These are phyloP conservation scores for Camponotus pennsylvanicus DNA, from an alignment of 1,140 invertebrate genomes.

Conservation along the genomic window DNA sequence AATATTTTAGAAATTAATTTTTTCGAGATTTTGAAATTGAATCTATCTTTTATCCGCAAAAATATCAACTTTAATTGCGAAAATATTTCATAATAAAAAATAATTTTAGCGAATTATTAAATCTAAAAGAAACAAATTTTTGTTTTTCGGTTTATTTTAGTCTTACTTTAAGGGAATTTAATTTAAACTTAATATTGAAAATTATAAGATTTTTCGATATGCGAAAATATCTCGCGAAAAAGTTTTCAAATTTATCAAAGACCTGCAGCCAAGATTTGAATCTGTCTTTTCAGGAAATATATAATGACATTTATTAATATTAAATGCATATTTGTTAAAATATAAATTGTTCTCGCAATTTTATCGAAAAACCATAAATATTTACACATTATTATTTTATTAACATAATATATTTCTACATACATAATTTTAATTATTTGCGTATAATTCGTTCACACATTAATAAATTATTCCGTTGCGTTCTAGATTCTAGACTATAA, in stretches of 20 bases:
- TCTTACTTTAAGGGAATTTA: neutral
- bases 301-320: too few species aligned
- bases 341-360: too few species aligned
- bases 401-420: neutral
- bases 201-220: conserved; percentile 1
- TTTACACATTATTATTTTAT: neutral
- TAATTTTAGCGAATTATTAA: neutral
- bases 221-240: neutral
- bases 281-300: too few species aligned
- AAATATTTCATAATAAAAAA: neutral
- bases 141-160: neutral
- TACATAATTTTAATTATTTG: neutral
- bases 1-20: neutral
- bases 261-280: too few species aligned
- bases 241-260: neutral
- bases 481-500: neutral
- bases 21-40: neutral
- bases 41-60: neutral
- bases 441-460: neutral
- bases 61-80: neutral
- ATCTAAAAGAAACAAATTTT: neutral
- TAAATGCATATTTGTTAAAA: too few species aligned
- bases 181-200: conserved; percentile 2
- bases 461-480: neutral
- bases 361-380: too few species aligned